Evolutionary conservation across 2,797 vertebrate species (phyloP).

Genomic region (Crypturellus tataupa): DNA sequence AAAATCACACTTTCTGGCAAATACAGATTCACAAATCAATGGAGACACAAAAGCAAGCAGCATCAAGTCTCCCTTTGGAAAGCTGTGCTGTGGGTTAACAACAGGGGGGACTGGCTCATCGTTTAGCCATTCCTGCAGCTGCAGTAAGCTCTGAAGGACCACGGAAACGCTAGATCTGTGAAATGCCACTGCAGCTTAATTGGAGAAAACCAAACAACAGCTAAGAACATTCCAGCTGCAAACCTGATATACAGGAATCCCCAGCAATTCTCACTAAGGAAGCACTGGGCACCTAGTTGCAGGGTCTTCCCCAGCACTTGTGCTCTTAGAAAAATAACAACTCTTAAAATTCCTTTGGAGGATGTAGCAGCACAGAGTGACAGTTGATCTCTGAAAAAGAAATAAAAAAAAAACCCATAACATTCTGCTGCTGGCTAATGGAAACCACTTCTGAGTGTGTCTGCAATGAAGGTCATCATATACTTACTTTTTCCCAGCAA

Average conservation of each 20-base stretch:
- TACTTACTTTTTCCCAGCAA: neutral
- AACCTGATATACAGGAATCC: neutral
- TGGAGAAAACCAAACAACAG: neutral
- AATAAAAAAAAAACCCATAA: neutral
- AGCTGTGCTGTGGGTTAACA: neutral
- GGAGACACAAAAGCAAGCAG: neutral
- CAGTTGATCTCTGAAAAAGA: neutral
- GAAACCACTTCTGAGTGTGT: fast-evolving
- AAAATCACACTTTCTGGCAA: slow-evolving; percentile 1
- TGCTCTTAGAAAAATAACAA: neutral
- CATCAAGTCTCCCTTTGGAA: neutral
- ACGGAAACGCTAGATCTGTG: neutral
- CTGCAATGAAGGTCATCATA: neutral
- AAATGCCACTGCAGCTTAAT: neutral
- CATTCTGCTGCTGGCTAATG: neutral
- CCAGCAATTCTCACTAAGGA: neutral
- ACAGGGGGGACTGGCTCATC: neutral
- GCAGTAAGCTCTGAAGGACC: neutral
- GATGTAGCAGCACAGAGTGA: neutral
- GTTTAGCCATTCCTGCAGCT: neutral
- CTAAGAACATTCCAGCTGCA: neutral
- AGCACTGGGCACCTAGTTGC: neutral
- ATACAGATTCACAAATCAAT: slow-evolving; percentile 33
- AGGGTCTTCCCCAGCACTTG: neutral
- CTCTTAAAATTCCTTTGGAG: neutral